Base-by-base conservation (phyloP, 1,140 invertebrate genomes). In the Lordiphosa collinella region DNA sequence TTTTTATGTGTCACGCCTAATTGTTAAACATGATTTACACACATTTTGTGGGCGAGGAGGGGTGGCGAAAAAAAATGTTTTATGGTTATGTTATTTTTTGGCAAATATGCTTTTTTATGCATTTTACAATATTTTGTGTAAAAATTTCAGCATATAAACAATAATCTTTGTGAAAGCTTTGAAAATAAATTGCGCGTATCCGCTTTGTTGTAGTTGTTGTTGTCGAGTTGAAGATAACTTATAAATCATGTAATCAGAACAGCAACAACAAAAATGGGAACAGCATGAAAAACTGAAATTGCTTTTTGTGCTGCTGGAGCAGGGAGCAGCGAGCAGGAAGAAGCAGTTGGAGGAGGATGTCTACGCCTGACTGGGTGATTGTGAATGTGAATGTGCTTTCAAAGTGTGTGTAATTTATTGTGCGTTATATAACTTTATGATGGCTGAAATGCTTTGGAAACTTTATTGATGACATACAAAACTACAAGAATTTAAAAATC, bases 191-290 rank as follows among this genome's bases (percentile, higher is more conserved):
- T 76, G 54, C 59, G 59, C 61, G 59, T 63, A 76, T 76, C 60
- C 34, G 31, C 58, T 38, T 44, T 44, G 11, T 13, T 44, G 41
- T 40, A 47, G 44, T 40, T 53, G 52, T 51, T 75, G 48, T 60
- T 54, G 51, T 57, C 56, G 32, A 65, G 55, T 62, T 69, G 78
- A 80, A 80, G 75, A 82, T 78, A 84, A 85, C 78, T 73, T 84
- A 85, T 84, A 84, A 84, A 84, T 84, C 79, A 85, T 84, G 63
- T 84, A 78, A 84, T 84, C 78, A 85, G 68, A 79, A 57, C 48
- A 76, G 43, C 48, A 60, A 35, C 43, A 56, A 46, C 47, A 54
- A 65, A 55, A 37, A 65, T 53, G 64, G 47, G 35, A 71, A 48
- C 51, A 61, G 40, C 66, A 76, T 76, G 76, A 82, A 82, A 80